Evolutionary conservation across 1,140 invertebrate genomes (phyloP).

Genomic region (Bombus breviceps): DNA sequence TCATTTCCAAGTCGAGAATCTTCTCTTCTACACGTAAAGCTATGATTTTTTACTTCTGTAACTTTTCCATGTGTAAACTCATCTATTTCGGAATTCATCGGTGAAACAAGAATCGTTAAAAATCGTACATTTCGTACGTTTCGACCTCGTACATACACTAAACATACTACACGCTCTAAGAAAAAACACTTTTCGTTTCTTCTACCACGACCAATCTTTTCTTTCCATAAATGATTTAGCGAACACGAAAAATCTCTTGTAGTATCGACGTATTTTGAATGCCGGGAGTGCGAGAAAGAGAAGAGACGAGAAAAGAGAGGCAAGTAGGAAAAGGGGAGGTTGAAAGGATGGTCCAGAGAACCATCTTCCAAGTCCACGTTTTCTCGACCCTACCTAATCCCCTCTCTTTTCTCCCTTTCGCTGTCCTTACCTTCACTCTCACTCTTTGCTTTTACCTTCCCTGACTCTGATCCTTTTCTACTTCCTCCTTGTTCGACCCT

Average conservation of each 20-base stretch:
- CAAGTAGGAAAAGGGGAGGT: conserved; percentile 15
- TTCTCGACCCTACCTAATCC: conserved; percentile 56
- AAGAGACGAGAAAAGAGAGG: conserved; percentile 2
- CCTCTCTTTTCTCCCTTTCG: conserved; percentile 26
- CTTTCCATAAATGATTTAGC: neutral
- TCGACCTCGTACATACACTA: no score
- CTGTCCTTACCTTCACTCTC: conserved; percentile 46
- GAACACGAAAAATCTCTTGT: conserved; percentile 57
- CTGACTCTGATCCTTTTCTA: conserved; percentile 39
- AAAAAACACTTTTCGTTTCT: neutral
- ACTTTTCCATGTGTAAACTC: no score
- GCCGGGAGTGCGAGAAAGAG: conserved; percentile 24
- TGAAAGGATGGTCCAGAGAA: conserved; percentile 55
- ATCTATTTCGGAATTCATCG: no score
- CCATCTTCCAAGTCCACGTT: conserved; percentile 68
- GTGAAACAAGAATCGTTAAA: no score
- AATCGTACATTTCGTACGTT: no score
- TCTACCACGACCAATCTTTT: neutral
- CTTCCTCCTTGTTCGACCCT: conserved; percentile 24
- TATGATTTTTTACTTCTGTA: no score
- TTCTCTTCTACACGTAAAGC: no score
- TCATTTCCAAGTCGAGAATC: no score
- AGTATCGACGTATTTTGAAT: conserved; percentile 76
- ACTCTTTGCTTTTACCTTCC: conserved; percentile 49
- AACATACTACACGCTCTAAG: no score